Base-by-base conservation (phyloP, 2,797 vertebrate species). In the Dipus sagitta region DNA sequence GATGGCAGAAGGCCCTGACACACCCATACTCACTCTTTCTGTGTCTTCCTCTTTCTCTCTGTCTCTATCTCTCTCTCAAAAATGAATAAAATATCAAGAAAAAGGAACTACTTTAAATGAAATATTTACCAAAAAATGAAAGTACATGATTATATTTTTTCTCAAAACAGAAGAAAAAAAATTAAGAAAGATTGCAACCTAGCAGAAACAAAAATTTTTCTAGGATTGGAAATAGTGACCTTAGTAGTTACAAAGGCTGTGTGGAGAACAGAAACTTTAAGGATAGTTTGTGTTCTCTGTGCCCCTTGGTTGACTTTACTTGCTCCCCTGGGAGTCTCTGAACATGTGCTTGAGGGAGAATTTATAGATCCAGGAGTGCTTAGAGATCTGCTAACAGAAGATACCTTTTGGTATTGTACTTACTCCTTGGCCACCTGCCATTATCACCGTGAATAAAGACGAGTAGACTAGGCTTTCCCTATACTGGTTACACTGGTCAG, bases 51-150 rank as follows among this genome's bases (percentile, higher is more conserved):
- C 47, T 47, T 47, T 47, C 9, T 47, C 47, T 47, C 47, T 47
- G 47, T 47, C 47, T 47, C 8, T 47, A 47, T 47, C 47, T 47
- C 8, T 47, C 9, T 47, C 47, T 47, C 47, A 47, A 47, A 47
- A 47, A 47, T 47, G 10, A 47, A 47, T 47, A 47, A 47, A 47
- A 47, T 47, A 47, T 47, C 9, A 42, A 74, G 38, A 26, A 64
- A 80, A 21, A 20, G 32, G 54, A 54, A 81, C 84, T 78, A 85
- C 79, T 86, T 90, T 24, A 58, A 47, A 47, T 47, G 91, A 92
- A 82, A 60, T 15, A 85, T 13, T 74, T 88, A 92, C 23, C 42
- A 54, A 95, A 42, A 85, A 94, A 92, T 81, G 54, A 88, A 95
- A 93, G 1, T 1, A 26, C 3, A 82, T 30, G 7, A 38, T 38